Base-by-base conservation (phyloP, 2,888 invertebrate species). In the Dendrolimus houi region DNA sequence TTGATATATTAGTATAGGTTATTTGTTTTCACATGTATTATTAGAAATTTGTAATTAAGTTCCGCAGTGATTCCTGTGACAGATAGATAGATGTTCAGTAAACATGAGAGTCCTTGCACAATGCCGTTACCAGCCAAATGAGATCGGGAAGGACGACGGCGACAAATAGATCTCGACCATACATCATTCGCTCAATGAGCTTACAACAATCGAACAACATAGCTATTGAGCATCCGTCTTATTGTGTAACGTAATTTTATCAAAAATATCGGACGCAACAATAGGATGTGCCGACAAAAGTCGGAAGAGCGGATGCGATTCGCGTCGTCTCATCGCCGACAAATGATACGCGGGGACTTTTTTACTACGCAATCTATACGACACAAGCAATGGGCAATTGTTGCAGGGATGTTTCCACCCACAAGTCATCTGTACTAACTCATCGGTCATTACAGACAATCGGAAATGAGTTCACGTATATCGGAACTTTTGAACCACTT, bases 231-330 rank as follows among this genome's bases (percentile, higher is more conserved):
- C 79, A 74, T 69, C 74, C 71, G 67, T 68, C 69, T 71, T 71
- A 82, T 90, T 89, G 87, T 89, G 77, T 81, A 78, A 82, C 79
- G 86, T 90, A 88, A 89, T 89, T 86, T 89, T 79, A 90, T 89
- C 87, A 90, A 90, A 87, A 87, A 88, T 84, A 87, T 87, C 81
- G 81, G 79, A 82, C 77, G 68, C 72, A 67, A 87, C 86, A 88
- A 89, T 85, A 60, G 81, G 63, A 71, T 66, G 66, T 69, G 72
- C 81, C 85, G 86, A 87, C 87, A 87, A 87, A 86, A 85, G 88
- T 88, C 88, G 89, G 88, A 87, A 87, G 83, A 88, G 81, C 90
- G 90, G 89, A 90, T 89, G 83, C 83, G 72, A 89, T 90, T 89
- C 88, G 88, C 83, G 79, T 77, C 89, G 86, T 79, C 76, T 81